Base-by-base conservation (phyloP, 2,888 invertebrate genomes). In the Melieria picta region DNA sequence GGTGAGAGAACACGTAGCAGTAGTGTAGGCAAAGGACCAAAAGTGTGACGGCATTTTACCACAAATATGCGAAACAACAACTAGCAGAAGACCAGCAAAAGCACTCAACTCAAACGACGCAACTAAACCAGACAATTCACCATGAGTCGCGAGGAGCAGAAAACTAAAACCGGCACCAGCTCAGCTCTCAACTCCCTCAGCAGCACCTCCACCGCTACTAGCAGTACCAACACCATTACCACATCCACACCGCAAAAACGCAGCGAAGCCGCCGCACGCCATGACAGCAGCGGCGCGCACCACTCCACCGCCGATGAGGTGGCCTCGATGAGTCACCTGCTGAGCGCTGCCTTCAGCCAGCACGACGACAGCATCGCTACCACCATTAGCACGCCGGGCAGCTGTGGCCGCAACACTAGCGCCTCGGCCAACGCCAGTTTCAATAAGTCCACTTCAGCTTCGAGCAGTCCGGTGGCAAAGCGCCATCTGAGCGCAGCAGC, bases 171-270 rank as follows among this genome's bases (percentile, higher is more conserved):
- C 47, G 66, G n/a, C 57, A 63, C 43, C 30, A 30, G 30, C 30
- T 30, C 30, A 30, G 1, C 30, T 2, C 56, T 30, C 42, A 11
- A 46, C 66, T 58, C 45, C 60, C 61, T 68, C 64, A 61, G 55
- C 64, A 65, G 60, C 69, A 56, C 30, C 65, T 61, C 47, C 61
- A 65, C 67, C 72, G 16, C 74, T 55, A 67, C 55, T 63, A 70
- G 4, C 64, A 73, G 48, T 16, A 50, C 62, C 13, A 56, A 48
- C 42, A 56, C 52, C 16, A 61, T 43, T 42, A 56, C 71, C 47
- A 16, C 71, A 57, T 83, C 83, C 11, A 83, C 83, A 9, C 83
- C 83, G 46, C 79, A 82, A 67, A 83, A 83, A 71, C 73, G 48
- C 43, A 5, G 69, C 6, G 77, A 76, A 47, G 42, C 67, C 74